Percentiles rank a stretch among this genome's conserved stretches.
phyloP scores from a whole-genome alignment of 2,888 invertebrate genomes.

The Acronicta alni region DNA sequence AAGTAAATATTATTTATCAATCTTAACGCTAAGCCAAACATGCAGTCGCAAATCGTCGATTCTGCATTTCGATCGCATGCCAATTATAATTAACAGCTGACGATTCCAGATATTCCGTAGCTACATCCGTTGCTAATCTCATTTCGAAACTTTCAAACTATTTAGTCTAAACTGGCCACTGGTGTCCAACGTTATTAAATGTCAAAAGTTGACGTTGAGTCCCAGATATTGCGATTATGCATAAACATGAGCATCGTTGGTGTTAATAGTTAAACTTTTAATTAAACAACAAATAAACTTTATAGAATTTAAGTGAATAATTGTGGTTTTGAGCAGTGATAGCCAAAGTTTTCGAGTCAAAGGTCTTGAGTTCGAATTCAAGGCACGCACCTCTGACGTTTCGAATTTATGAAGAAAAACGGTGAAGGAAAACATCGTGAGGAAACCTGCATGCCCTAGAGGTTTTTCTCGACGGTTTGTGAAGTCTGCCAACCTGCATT shows the following conservation, averaged over 20 bases:
- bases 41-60: too few relatives aligned
- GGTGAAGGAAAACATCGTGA: too few relatives aligned
- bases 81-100: constrained; percentile 24
- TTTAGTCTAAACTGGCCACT: constrained; percentile 29
- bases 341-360: too few relatives aligned
- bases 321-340: too few relatives aligned
- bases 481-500: too few relatives aligned
- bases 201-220: constrained; percentile 30
- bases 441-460: too few relatives aligned
- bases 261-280: constrained; percentile 63
- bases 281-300: constrained; percentile 59
- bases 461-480: too few relatives aligned
- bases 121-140: constrained; percentile 16
- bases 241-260: constrained; percentile 61
- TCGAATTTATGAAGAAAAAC: too few relatives aligned
- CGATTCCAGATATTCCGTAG: constrained; percentile 3
- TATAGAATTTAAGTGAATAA: constrained; percentile 27
- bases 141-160: constrained; percentile 38
- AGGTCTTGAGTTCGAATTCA: too few relatives aligned
- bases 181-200: constrained; percentile 46
- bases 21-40: too few relatives aligned
- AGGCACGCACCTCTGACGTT: too few relatives aligned
- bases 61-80: constrained; percentile 8
- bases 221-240: constrained; percentile 47
- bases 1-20: too few relatives aligned